A percentile compares a stretch with the other conserved stretches of the same genome.
phyloP scores from a whole-genome alignment of 2,797 vertebrate species.

The Masticophis lateralis region DNA sequence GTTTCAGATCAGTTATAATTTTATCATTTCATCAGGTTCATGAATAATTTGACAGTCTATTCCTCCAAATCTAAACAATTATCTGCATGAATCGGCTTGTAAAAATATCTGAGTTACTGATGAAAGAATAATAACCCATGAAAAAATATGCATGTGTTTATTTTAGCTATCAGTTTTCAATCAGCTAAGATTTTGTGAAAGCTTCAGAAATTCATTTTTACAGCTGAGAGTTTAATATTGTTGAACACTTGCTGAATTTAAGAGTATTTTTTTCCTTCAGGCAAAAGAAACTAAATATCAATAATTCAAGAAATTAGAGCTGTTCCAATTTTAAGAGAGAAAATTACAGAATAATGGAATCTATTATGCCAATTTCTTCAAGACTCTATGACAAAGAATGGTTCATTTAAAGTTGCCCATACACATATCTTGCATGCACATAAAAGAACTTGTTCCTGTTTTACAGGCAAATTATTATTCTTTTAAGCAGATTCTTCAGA shows the following conservation, averaged over 20 bases:
- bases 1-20: not conserved
- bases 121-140: not conserved
- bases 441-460: not conserved
- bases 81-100: not conserved
- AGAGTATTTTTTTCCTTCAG: not conserved
- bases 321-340: not conserved
- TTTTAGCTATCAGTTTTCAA: not conserved
- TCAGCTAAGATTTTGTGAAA: not conserved
- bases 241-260: not conserved
- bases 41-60: not conserved
- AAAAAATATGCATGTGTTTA: not conserved
- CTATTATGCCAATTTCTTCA: not conserved
- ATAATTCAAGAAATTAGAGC: not conserved
- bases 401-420: not conserved
- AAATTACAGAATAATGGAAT: not conserved
- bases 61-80: not conserved
- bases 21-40: not conserved
- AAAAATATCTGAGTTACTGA: not conserved
- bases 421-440: not conserved
- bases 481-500: not conserved
- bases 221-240: not conserved
- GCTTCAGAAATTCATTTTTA: not conserved
- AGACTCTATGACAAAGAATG: not conserved
- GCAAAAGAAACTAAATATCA: not conserved
- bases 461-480: not conserved